Percentiles rank a stretch among this genome's conserved stretches.
Evolutionary conservation across 2,888 invertebrate genomes (phyloP).

Genomic region (Acanthosepion esculentum): DNA sequence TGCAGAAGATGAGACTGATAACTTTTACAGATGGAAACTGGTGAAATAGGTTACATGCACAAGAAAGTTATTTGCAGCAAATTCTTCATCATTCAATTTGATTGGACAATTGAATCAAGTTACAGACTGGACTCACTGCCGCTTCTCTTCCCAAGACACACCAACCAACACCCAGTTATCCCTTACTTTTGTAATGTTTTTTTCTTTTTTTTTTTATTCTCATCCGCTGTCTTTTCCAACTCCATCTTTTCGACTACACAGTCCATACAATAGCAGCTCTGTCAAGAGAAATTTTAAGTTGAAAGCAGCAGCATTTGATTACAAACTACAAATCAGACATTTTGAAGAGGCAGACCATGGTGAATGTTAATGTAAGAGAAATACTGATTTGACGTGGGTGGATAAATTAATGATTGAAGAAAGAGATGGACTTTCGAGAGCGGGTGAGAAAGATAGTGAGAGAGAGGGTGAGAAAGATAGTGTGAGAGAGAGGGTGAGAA

Average conservation of each 20-base stretch:
- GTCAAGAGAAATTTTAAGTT: background rate
- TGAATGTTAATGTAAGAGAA: background rate
- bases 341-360: background rate
- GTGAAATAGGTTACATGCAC: background rate
- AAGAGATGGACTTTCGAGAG: no score
- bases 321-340: background rate
- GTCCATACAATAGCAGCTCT: slow-evolving; percentile 6
- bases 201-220: background rate
- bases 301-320: background rate
- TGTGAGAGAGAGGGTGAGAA: no score
- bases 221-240: background rate
- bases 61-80: slow-evolving; percentile 14
- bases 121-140: background rate
- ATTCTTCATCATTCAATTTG: slow-evolving; percentile 17
- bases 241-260: background rate
- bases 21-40: background rate
- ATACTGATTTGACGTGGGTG: background rate
- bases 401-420: background rate
- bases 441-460: no score
- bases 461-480: no score
- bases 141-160: background rate
- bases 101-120: slow-evolving; percentile 21
- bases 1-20: background rate
- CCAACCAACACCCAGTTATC: background rate
- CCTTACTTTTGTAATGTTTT: background rate